Evolutionary conservation across 2,888 invertebrate genomes (phyloP), one percentile per base, ranked within the genome.

Genomic region (Doris montereyensis): DNA sequence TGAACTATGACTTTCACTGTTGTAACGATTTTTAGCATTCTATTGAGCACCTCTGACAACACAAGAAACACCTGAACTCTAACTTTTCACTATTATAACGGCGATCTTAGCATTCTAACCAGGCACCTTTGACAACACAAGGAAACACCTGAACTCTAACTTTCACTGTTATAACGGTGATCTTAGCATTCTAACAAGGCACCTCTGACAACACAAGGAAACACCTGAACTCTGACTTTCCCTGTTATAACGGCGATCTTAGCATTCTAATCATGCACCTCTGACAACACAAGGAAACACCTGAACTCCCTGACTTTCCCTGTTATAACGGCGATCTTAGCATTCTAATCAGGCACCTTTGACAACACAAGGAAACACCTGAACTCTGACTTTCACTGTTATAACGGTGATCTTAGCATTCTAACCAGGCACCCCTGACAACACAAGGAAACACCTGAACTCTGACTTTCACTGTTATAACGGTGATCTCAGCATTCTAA

Each of bases 241-340:
- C 34, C n/a, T n/a, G n/a, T n/a, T n/a, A n/a, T n/a, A n/a, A 17
- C 30, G 24, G 26, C 4, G 4, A 1, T 21, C 1, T 81, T 60
- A 78, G 58, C 78, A 81, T 32, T 81, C 81, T 17, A 78, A 32
- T 82, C 83, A 83, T 0, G 83, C 83, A 21, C 80, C 80, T 32
- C 76, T 32, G 10, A 81, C 76, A 5, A 76, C 72, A 2, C 76
- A 80, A 17, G 78, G 80, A 24, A 60, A 57, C 3, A 68, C 34
- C 1, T 76, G 35, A 2, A 57, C 4, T 1, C 70, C 21, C 8
- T 75, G 0, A 0, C 5, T 60, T 41, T 71, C 79, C 41, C n/a
- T n/a, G n/a, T n/a, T n/a, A n/a, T n/a, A n/a, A n/a, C n/a, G n/a
- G n/a, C n/a, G n/a, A n/a, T n/a, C n/a, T n/a, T n/a, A n/a, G n/a